Base-by-base conservation (phyloP, 2,888 invertebrate genomes). In the Drosophila rubida region DNA sequence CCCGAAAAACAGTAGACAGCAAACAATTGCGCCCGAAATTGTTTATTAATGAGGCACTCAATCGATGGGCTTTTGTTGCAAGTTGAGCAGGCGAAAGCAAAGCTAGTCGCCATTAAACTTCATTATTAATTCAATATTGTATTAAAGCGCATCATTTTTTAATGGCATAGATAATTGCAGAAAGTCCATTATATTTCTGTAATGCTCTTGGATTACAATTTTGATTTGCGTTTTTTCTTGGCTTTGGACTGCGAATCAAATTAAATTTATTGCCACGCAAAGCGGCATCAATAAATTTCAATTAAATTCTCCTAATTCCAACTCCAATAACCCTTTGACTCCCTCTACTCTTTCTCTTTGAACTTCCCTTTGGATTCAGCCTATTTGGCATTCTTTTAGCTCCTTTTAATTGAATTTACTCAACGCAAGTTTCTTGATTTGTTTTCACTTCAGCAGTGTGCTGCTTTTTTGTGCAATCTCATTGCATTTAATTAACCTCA, bases 401-500 rank as follows among this genome's bases (percentile, higher is more conserved):
- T 60, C 19, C 48, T 54, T 54, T 66, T 69, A 69, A 66, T 69
- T 58, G 55, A 65, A 59, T 46, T 53, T 54, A 32, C 14, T 54
- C 8, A 22, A 44, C 23, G 30, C 23, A 32, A 50, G 44, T 51
- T 53, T 51, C 11, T 19, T 16, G 25, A n/a, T 37, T 39, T 49
- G n/a, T 59, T 48, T 51, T 57, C 25, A 9, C 42, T 35, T 14
- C 44, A 35, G 4, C 13, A 0, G 13, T 30, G 2, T 50, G 25
- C 4, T 41, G 30, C 35, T 16, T 45, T 44, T 19, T 54, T 59
- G 11, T 35, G 60, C 54, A 48, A 22, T 50, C 45, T 54, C 48
- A 57, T 59, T 59, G 66, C 42, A 58, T 62, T 69, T 59, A 68
- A 72, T 75, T 69, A 75, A 68, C 44, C 67, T 63, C 25, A 62